Base-by-base conservation (phyloP, 1,140 invertebrate genomes). In the Dreissena rostriformis region DNA sequence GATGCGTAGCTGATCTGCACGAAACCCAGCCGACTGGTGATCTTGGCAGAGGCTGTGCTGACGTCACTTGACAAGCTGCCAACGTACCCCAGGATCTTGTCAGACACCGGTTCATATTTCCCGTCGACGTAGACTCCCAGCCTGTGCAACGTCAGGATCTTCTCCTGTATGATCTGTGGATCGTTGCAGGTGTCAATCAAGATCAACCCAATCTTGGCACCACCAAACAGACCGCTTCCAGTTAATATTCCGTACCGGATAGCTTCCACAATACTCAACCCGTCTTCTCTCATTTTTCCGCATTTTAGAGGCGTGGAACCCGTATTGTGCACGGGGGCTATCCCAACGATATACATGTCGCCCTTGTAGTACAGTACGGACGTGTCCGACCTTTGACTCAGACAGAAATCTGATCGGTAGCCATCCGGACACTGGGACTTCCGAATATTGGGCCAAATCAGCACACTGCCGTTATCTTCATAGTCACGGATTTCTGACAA, bases 101-200 rank as follows among this genome's bases (percentile, higher is more conserved):
- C 80, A 11, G 63, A 14, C 10, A 82, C 61, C 39, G 0, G n/a
- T 29, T 22, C 26, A 68, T 75, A 82, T 10, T 61, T 24, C 4
- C 72, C 80, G 29, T 82, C 51, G 24, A 55, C 51, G n/a, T 51
- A 65, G 8, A 82, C 80, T 28, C 82, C 82, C 15, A 61, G 53
- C 12, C 74, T 70, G 14, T 84, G 67, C 8, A 84, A 39, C 7
- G 82, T 71, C 14, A 84, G 22, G n/a, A 84, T 61, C 17, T 78
- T 77, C 26, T 84, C 82, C 57, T 84, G 74, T 24, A 84, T 78
- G 22, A 84, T 55, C 2, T 77, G 73, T 6, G 82, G 82, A 61
- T 84, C 74, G 61, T 77, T 77, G 51, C 82, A 84, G 24, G 67
- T 77, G 53, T 84, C 82, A 24, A 84, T 65, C n/a, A 84, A 77